These are phyloP conservation scores for Meloidogyne hapla DNA, from an alignment of 1,140 invertebrate species.

Conservation along the genomic window DNA sequence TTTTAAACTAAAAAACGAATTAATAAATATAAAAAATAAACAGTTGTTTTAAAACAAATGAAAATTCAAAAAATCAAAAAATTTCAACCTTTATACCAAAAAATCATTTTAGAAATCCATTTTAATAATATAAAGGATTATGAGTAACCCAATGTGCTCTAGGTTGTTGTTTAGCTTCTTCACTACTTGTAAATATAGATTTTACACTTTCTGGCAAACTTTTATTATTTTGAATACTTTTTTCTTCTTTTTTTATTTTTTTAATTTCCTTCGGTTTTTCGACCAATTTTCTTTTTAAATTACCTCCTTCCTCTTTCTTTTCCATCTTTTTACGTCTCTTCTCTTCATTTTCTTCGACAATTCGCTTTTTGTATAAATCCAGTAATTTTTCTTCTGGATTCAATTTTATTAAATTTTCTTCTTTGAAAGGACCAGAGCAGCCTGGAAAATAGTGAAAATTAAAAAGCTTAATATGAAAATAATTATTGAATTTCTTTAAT, in stretches of 20 bases:
- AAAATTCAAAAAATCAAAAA: not conserved
- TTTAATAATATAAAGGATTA: conserved; percentile 88
- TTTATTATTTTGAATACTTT: conserved; percentile 77
- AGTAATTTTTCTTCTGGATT: conserved; percentile 79
- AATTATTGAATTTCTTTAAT: too few species aligned
- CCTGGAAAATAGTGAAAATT: not conserved
- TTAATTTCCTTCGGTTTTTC: conserved; percentile 16
- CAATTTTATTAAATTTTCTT: conserved; percentile 80
- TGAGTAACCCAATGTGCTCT: conserved; percentile 95
- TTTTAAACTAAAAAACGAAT: too few species aligned
- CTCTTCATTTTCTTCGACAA: conserved; percentile 56
- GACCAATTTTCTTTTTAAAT: conserved; percentile 13
- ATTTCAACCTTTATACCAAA: not conserved
- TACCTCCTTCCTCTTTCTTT: conserved; percentile 6
- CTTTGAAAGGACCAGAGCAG: conserved; percentile 73
- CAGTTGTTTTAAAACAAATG: not conserved
- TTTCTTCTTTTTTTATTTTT: conserved; percentile 62
- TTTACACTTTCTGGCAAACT: conserved; percentile 86
- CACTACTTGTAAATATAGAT: conserved; percentile 86
- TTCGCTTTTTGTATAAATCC: conserved; percentile 62
- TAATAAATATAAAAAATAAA: not conserved
- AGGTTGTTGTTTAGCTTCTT: conserved; percentile 79
- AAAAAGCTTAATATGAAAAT: too few species aligned
- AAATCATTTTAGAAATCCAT: not conserved
- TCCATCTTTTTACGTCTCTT: conserved; percentile 38